Evolutionary conservation across 1,140 invertebrate species (phyloP).

Genomic region (Pogonus chalceus): DNA sequence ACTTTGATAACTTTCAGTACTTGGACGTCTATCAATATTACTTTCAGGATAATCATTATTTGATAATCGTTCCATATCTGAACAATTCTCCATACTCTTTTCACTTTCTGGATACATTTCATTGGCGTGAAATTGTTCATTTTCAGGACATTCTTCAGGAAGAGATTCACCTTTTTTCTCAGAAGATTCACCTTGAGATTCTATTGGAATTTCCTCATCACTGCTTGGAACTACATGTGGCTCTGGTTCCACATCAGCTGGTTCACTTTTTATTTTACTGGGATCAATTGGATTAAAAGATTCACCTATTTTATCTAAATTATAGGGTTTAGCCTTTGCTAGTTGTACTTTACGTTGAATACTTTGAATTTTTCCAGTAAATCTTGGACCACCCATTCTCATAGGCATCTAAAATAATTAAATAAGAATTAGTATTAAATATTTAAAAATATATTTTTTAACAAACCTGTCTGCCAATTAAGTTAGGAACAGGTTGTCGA

Average conservation of each 20-base stretch:
- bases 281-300: not conserved
- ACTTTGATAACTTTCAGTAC: not conserved
- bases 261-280: not conserved
- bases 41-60: not conserved
- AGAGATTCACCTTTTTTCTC: not conserved
- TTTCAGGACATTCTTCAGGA: not conserved
- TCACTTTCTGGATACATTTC: not conserved
- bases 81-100: not conserved
- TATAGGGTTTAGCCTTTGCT: slow-evolving; percentile 5
- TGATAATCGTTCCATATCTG: not conserved
- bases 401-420: not conserved
- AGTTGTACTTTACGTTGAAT: slow-evolving; percentile 3
- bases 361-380: not conserved
- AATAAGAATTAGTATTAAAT: not conserved
- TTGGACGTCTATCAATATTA: not conserved
- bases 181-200: not conserved
- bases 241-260: not conserved
- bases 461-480: slow-evolving; percentile 15
- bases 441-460: not conserved
- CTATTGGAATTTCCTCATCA: slow-evolving; percentile 1
- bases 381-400: not conserved
- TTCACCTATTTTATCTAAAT: slow-evolving; percentile 2
- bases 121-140: not conserved
- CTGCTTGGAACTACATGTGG: not conserved
- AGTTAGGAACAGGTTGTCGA: slow-evolving; percentile 33